Conservation (phyloP, 2,888 invertebrate species). For the Himalopsyche anomala region DNA sequence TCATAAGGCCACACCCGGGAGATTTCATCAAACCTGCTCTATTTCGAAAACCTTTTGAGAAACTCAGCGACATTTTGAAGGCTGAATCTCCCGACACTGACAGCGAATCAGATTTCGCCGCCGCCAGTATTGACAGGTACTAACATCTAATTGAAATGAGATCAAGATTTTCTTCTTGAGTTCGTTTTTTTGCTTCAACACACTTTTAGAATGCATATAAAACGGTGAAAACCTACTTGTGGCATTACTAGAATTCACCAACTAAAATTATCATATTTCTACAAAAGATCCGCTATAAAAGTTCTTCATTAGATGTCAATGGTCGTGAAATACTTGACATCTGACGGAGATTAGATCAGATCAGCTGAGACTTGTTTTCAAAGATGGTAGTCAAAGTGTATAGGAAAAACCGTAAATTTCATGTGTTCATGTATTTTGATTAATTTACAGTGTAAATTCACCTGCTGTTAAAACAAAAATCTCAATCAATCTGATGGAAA, state of each 20-base stretch:
- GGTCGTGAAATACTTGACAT: background rate
- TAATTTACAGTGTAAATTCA: slow-evolving; percentile 54
- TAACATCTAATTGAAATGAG: background rate
- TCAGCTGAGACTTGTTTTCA: too few species aligned
- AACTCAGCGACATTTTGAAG: slow-evolving; percentile 74
- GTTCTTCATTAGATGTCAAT: too few species aligned
- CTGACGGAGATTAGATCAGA: too few species aligned
- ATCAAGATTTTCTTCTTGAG: background rate
- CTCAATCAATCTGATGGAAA: slow-evolving; percentile 76
- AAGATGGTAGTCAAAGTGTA: too few species aligned
- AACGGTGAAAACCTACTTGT: background rate
- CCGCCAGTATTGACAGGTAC: slow-evolving; percentile 66
- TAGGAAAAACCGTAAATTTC: too few species aligned
- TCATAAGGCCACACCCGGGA: slow-evolving; percentile 77
- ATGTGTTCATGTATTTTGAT: background rate
- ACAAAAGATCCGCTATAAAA: too few species aligned
- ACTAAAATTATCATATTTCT: too few species aligned
- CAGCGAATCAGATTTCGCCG: slow-evolving; percentile 70
- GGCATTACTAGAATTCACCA: too few species aligned
- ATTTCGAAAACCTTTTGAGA: slow-evolving; percentile 77
- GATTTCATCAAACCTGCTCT: slow-evolving; percentile 79
- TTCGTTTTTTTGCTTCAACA: background rate
- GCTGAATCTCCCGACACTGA: slow-evolving; percentile 67
- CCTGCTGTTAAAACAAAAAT: slow-evolving; percentile 72
- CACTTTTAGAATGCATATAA: background rate